phyloP scores from a whole-genome alignment of 2,888 invertebrate genomes.

The Peribatodes rhomboidaria region DNA sequence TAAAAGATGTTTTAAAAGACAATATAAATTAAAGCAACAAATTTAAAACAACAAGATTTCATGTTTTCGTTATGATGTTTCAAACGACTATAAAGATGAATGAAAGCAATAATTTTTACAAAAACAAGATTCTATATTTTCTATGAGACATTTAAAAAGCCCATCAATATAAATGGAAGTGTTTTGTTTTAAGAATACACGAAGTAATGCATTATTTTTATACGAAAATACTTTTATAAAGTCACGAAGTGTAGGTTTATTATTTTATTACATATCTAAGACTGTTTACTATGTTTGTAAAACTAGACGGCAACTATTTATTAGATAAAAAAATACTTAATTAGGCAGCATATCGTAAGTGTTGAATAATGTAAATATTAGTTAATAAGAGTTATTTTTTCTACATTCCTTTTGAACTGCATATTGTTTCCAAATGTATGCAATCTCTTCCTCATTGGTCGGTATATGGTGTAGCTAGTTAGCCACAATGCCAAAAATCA shows the following conservation, averaged over 20 bases:
- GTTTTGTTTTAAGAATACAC: slow-evolving; percentile 9
- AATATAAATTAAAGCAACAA: too few relatives aligned
- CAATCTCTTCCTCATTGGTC: slow-evolving; percentile 2
- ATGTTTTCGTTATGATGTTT: too few relatives aligned
- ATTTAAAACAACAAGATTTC: too few relatives aligned
- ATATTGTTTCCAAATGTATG: slow-evolving; percentile 11
- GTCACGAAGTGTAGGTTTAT: slow-evolving; percentile 3
- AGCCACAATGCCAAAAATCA: slow-evolving; percentile 3
- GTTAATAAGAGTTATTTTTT: slow-evolving; percentile 31
- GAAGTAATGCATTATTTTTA: slow-evolving; percentile 12
- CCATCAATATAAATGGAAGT: neutral
- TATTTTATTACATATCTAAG: slow-evolving; percentile 16
- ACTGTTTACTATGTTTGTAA: slow-evolving; percentile 9
- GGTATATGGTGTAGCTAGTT: neutral
- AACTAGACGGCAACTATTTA: slow-evolving; percentile 28
- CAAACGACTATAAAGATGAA: neutral
- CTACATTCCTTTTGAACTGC: slow-evolving; percentile 29
- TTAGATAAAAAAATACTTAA: slow-evolving; percentile 16
- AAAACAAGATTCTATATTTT: neutral
- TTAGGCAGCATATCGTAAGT: slow-evolving; percentile 15
- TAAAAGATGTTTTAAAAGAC: too few relatives aligned
- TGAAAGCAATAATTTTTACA: too few relatives aligned
- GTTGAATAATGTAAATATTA: slow-evolving; percentile 33
- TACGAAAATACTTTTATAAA: slow-evolving; percentile 17
- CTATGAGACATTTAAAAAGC: neutral